These are phyloP conservation scores for Phyllotis vaccarum DNA, from an alignment of 2,797 vertebrate species.

Conservation along the genomic window DNA sequence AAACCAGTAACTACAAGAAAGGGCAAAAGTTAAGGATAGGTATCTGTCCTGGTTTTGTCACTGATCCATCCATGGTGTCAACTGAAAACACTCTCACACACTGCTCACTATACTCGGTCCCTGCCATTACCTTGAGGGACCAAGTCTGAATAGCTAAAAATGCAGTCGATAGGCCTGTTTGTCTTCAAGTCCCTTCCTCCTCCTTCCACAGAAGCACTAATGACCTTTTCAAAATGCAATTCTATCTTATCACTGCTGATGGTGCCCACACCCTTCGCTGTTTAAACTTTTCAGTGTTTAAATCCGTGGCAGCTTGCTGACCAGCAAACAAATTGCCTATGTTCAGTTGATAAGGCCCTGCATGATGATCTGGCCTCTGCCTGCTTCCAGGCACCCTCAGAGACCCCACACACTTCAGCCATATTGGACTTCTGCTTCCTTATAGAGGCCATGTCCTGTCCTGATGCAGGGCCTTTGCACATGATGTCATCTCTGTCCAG, in stretches of 20 bases:
- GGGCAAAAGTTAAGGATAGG: not conserved
- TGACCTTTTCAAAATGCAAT: slow-evolving; percentile 76
- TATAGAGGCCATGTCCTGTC: not conserved
- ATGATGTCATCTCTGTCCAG: not conserved
- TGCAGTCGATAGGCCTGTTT: not conserved
- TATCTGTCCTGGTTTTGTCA: not conserved
- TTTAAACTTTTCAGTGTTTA: slow-evolving; percentile 53
- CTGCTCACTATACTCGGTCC: not conserved
- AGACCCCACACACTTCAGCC: not conserved
- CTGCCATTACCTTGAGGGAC: not conserved
- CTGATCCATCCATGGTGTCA: not conserved
- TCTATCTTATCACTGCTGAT: slow-evolving; percentile 26
- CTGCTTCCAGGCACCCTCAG: not conserved
- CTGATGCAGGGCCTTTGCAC: slow-evolving; percentile 53
- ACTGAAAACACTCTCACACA: slow-evolving; percentile 8
- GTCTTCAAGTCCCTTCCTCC: not conserved
- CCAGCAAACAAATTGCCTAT: slow-evolving; percentile 57
- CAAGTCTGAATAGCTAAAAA: not conserved
- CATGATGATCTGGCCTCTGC: not conserved
- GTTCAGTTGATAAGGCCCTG: slow-evolving; percentile 22
- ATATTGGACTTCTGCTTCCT: not conserved
- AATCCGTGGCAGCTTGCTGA: slow-evolving; percentile 54
- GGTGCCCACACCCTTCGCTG: not conserved
- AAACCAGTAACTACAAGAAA: not conserved
- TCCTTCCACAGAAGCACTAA: slow-evolving; percentile 29